Conservation (phyloP, 2,888 invertebrate species). For the Rhingia rostrata region DNA sequence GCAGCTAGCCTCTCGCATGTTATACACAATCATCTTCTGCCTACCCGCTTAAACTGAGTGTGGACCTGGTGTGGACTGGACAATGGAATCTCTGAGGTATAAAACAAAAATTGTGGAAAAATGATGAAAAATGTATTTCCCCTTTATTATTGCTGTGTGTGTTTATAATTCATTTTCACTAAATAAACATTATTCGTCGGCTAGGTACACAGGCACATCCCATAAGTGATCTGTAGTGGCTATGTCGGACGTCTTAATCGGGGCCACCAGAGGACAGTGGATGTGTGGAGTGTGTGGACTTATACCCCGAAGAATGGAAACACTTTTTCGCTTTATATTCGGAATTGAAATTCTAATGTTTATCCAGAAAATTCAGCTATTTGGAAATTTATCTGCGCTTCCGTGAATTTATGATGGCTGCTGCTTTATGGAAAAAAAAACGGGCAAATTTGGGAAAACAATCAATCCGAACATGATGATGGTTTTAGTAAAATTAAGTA, state of each 20-base stretch:
- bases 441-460: neutral
- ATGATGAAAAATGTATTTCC: constrained; percentile 44
- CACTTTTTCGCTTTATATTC: constrained; percentile 47
- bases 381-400: constrained; percentile 56
- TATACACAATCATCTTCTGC: neutral
- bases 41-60: neutral
- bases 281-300: constrained; percentile 19
- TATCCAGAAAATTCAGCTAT: constrained; percentile 51
- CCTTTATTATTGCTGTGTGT: constrained; percentile 55
- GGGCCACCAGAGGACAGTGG: constrained; percentile 47
- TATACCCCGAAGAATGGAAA: constrained; percentile 40
- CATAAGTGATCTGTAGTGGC: constrained; percentile 61
- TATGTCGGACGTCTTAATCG: constrained; percentile 48
- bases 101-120: constrained; percentile 13
- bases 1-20: neutral
- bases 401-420: constrained; percentile 51
- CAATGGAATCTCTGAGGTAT: constrained; percentile 60
- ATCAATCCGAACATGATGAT: neutral
- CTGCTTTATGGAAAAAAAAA: constrained; percentile 24
- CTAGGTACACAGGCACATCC: constrained; percentile 51
- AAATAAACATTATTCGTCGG: constrained; percentile 63
- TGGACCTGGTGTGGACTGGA: constrained; percentile 28
- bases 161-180: constrained; percentile 70
- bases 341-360: constrained; percentile 18
- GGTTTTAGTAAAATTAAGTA: neutral